A percentile compares a stretch with the other conserved stretches of the same genome.
Conservation (phyloP, 2,797 vertebrate genomes). For the Pangasius sanitwongsei region DNA sequence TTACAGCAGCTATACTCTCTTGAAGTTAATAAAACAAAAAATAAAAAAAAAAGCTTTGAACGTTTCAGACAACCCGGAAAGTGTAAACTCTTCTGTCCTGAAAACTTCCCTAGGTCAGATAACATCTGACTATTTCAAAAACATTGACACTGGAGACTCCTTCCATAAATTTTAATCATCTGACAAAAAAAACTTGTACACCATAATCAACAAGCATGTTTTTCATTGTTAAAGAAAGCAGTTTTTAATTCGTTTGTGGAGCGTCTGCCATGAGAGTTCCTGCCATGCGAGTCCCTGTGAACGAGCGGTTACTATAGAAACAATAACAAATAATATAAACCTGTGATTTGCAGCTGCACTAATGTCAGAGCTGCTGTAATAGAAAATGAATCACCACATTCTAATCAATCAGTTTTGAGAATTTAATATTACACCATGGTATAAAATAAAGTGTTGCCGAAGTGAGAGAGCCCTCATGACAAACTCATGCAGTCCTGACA, state of each 20-base stretch:
- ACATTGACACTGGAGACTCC: background rate
- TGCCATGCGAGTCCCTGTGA: background rate
- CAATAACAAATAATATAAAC: background rate
- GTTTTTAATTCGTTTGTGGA: background rate
- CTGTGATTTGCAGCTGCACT: background rate
- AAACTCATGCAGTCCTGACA: slow-evolving; percentile 69
- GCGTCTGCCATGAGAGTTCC: background rate
- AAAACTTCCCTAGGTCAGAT: background rate
- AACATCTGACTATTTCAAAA: background rate
- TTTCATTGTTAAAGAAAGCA: background rate
- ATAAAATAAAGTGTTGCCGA: slow-evolving; percentile 61
- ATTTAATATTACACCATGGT: background rate
- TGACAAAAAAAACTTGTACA: background rate
- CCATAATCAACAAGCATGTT: background rate
- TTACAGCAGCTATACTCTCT: background rate
- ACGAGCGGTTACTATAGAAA: background rate
- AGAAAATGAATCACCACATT: background rate
- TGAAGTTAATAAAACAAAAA: background rate
- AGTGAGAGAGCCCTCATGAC: slow-evolving; percentile 75
- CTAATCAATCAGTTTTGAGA: background rate
- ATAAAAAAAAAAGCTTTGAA: background rate
- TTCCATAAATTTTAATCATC: background rate
- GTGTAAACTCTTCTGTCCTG: background rate
- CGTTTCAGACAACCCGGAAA: background rate
- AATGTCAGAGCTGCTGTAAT: background rate